Evolutionary conservation across 2,797 vertebrate species (phyloP).

Genomic region (Holocentrus rufus): DNA sequence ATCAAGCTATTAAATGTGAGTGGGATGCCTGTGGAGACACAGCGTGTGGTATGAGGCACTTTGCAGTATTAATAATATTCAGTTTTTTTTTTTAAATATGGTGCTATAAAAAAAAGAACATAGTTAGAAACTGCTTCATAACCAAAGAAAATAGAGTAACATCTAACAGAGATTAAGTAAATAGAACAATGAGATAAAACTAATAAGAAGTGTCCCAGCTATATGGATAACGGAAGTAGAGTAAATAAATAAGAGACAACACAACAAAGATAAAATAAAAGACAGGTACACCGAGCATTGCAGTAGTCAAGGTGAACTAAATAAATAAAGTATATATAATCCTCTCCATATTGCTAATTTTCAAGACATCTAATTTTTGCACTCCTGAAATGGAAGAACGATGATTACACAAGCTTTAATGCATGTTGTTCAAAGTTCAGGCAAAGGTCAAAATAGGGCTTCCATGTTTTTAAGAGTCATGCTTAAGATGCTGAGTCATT

Average conservation of each 20-base stretch:
- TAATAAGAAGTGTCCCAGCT: background rate
- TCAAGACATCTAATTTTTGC: background rate
- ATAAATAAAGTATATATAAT: conserved; percentile 25
- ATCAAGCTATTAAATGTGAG: conserved; percentile 30
- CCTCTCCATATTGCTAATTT: background rate
- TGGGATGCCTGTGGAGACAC: conserved; percentile 23
- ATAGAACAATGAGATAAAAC: background rate
- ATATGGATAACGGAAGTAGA: background rate
- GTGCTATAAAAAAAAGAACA: too few relatives aligned
- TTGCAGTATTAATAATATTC: background rate
- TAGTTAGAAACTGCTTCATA: background rate
- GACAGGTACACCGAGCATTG: background rate
- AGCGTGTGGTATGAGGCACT: conserved; percentile 13
- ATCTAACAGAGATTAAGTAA: background rate
- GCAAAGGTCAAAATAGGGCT: background rate
- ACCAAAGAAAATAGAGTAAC: background rate
- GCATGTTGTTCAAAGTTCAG: background rate
- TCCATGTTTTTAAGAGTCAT: background rate
- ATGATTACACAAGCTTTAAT: conserved; percentile 2
- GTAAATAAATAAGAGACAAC: background rate
- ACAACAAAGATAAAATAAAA: background rate
- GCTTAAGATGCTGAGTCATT: background rate
- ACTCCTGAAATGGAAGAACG: background rate
- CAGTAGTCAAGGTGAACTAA: background rate
- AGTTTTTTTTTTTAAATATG: too few relatives aligned